A percentile compares a stretch with the other conserved stretches of the same genome.
Conservation (phyloP, 2,797 vertebrate genomes). For the Neopelma chrysocephalum region DNA sequence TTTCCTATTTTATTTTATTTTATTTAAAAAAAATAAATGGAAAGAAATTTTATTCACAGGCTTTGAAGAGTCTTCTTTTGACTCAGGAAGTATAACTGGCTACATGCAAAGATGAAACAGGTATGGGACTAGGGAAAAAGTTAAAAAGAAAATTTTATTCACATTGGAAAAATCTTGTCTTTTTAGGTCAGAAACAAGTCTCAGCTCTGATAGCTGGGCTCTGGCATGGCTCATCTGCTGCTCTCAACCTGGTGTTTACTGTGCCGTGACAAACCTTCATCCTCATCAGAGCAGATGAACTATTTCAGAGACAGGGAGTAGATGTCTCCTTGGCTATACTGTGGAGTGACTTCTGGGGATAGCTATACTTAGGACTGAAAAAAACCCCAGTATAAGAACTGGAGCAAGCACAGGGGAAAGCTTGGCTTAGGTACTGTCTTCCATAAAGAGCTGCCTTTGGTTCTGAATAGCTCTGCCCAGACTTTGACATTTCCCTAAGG, state of each 20-base stretch:
- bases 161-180: not conserved
- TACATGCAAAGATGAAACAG: not conserved
- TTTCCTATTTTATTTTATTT: not conserved
- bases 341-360: not conserved
- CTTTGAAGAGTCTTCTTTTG: not conserved
- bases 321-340: not conserved
- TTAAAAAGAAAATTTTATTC: not conserved
- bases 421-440: not conserved
- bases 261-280: not conserved
- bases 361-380: not conserved
- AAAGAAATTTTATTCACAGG: not conserved
- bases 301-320: not conserved
- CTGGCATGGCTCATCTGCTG: accelerated
- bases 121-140: not conserved
- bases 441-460: not conserved
- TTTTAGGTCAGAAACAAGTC: not conserved
- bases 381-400: not conserved
- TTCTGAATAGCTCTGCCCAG: not conserved
- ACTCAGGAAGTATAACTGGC: not conserved
- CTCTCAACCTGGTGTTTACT: not conserved
- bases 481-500: not conserved
- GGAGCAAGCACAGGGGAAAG: not conserved
- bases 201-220: not conserved
- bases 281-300: not conserved
- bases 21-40: not conserved